Conservation (phyloP, 2,113 vertebrate species). For the Cynocephalus volans region DNA sequence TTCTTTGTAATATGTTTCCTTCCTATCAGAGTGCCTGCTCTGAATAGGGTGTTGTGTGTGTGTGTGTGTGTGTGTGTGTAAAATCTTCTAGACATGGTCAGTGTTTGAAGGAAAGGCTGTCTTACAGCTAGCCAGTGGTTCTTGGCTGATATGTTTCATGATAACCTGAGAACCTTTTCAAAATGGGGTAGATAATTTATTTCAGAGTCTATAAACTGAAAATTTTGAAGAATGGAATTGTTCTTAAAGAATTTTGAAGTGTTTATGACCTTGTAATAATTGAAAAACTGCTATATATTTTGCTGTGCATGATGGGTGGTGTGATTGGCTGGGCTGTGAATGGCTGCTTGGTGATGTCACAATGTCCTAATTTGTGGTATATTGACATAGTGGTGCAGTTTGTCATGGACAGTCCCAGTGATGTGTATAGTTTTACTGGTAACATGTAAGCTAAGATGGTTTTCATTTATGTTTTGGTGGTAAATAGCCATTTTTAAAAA, state of each 20-base stretch:
- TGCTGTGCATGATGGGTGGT: not conserved
- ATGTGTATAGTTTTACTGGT: not conserved
- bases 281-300: not conserved
- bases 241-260: conserved; percentile 40
- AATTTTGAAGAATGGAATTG: conserved; percentile 41
- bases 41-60: not conserved
- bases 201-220: not conserved
- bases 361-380: not conserved
- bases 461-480: conserved; percentile 33
- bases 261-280: not conserved
- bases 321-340: not conserved
- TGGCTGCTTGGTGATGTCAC: not conserved
- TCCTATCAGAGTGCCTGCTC: not conserved
- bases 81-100: not conserved
- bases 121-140: not conserved
- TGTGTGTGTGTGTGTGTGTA: not conserved
- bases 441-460: not conserved
- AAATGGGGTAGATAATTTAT: conserved; percentile 55
- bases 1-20: conserved; percentile 26
- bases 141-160: conserved; percentile 9
- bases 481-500: not conserved
- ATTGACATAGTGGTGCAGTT: not conserved
- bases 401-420: not conserved
- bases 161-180: conserved; percentile 36
- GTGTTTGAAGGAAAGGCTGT: not conserved